Base-by-base conservation (phyloP, 2,888 invertebrate genomes). In the Minunthozetes semirufus region DNA sequence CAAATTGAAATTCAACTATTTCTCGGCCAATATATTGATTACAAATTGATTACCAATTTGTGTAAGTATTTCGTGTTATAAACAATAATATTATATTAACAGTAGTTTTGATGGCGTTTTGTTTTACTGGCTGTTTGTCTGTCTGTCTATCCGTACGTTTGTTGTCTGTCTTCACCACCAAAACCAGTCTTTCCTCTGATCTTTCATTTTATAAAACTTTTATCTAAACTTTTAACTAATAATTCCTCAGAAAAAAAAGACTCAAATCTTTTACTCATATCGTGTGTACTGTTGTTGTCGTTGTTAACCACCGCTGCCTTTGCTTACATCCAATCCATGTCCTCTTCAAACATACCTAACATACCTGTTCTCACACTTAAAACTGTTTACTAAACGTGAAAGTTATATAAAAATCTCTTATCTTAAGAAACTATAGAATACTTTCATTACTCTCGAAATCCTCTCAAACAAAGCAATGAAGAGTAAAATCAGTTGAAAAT, bases 61-160 rank as follows among this genome's bases (percentile, higher is more conserved):
- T 68, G 68, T 68, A 68, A 68, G 68, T 68, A 68, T 68, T 68
- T 19, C 15, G 68, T 68, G 68, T 68, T 42, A 42, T 15, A 50
- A 50, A 59, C 15, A 56, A 59, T 59, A 59, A 61, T n/a, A 33
- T 29, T 27, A 13, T 61, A 61, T 33, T 29, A 53, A 33, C 27
- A 59, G 15, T 42, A 33, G 46, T 68, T 42, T 68, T 68, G 68
- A 22, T 42, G 68, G 38, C 42, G 68, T 68, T 22, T 68, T 63
- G 63, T 63, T 33, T 68, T 29, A 61, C 22, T 68, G 68, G 68
- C 68, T 68, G 68, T 68, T 68, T 22, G 22, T 61, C 29, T 61
- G 33, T 33, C 61, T 61, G 61, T 61, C 59, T 27, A 4, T 61
- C 13, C n/a, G 61, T 61, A 9, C 33, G 53, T 53, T n/a, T 53